Evolutionary conservation across 2,888 invertebrate genomes (phyloP).

Genomic region (Drosophila dives): DNA sequence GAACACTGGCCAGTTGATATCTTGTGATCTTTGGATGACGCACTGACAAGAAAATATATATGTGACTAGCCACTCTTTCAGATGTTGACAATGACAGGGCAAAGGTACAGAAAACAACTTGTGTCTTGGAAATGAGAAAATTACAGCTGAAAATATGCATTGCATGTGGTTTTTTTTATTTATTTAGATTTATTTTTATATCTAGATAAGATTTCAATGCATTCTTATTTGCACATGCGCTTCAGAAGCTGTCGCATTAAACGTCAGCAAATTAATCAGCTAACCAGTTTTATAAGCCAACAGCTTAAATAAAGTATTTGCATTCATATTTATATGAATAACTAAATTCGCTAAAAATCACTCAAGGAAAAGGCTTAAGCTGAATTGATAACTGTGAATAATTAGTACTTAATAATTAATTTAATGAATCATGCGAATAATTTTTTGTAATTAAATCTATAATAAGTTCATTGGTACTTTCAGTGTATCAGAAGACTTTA

Average conservation of each 20-base stretch:
- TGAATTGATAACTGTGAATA: background rate
- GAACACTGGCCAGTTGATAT: constrained; percentile 27
- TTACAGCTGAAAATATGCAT: background rate
- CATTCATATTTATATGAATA: constrained; percentile 6
- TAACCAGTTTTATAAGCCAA: constrained; percentile 12
- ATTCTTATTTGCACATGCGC: background rate
- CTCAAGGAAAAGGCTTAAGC: background rate
- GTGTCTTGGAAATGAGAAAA: background rate
- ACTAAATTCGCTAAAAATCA: background rate
- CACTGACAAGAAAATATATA: background rate
- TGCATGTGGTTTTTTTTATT: background rate
- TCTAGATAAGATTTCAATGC: background rate
- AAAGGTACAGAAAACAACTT: background rate
- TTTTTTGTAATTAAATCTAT: background rate
- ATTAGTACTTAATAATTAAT: background rate
- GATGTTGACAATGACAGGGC: background rate
- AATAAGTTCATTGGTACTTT: constrained; percentile 1
- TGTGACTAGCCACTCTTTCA: no score
- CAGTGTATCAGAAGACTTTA: constrained; percentile 26
- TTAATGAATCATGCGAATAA: background rate
- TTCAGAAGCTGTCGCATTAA: constrained; percentile 2
- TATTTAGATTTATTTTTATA: background rate
- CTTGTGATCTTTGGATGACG: constrained; percentile 19
- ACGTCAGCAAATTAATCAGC: constrained; percentile 14
- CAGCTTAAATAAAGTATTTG: background rate